Evolutionary conservation across 1,140 invertebrate genomes (phyloP), one percentile per base, ranked within the genome.

Genomic region (Drosophila murphyi): DNA sequence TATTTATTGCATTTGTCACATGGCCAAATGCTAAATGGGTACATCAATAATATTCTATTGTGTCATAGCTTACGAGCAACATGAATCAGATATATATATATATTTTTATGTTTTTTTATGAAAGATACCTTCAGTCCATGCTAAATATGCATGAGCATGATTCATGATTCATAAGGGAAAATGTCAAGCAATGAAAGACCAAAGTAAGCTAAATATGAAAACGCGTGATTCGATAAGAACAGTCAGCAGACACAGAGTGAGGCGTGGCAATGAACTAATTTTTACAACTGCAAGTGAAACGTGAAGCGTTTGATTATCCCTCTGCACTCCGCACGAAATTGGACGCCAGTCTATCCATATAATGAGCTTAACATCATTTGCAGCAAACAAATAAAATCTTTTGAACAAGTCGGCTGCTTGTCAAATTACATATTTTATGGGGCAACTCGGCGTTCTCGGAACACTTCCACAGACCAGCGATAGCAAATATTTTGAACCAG

Each of bases 281-380:
- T 41, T 32, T 3, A 12, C 60, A 50, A 55, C 50, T 34, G 69
- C 35, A 64, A 6, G n/a, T 35, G 69, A 45, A 72, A 72, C 31
- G 35, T 52, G 61, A 74, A 62, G 43, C 82, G 82, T 86, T 86
- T 74, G 88, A 86, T 86, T 79, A 86, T 76, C 82, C 57, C 43
- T 71, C 57, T 73, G 59, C 61, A 52, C 39, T 20, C 20, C 20
- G 20, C 20, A 20, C 20, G 80, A 59, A 78, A 82, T 75, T 75
- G 48, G 71, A 82, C 41, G 12, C 45, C 51, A 37, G 64, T 12
- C 20, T 52, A 31, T 56, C n/a, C 20, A 20, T 20, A 20, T 55
- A 45, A 60, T 48, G 5, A 7, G 0, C 28, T 20, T 1, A 8
- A 12, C 61, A 12, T 31, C 3, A 43, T 51, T 28, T 64, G 69